A percentile compares a stretch with the other conserved stretches of the same genome.
Conservation (phyloP, 2,888 invertebrate genomes). For the Perdita meconis region DNA sequence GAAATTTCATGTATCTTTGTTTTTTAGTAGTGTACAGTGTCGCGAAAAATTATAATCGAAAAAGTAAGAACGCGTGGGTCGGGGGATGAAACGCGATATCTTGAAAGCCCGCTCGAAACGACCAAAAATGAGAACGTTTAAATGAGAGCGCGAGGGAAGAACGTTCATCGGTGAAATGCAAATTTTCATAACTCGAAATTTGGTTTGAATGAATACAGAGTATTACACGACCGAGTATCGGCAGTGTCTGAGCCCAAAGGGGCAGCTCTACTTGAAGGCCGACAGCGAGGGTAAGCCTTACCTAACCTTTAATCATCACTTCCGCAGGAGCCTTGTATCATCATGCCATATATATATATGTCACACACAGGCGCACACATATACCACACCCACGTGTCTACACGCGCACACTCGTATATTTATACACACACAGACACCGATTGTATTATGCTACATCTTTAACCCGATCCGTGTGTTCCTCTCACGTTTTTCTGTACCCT, state of each 20-base stretch:
- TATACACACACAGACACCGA: slow-evolving; percentile 53
- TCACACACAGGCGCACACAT: slow-evolving; percentile 49
- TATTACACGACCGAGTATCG: slow-evolving; percentile 90
- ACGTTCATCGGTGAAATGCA: slow-evolving; percentile 33
- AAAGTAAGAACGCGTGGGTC: neutral
- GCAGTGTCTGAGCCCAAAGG: slow-evolving; percentile 91
- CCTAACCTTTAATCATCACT: slow-evolving; percentile 82
- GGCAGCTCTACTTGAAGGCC: slow-evolving; percentile 93
- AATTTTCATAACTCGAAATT: slow-evolving; percentile 69
- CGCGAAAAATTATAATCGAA: neutral
- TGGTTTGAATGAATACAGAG: slow-evolving; percentile 83
- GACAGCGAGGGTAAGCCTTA: slow-evolving; percentile 92
- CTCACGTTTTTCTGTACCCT: slow-evolving; percentile 71
- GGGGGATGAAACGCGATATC: neutral
- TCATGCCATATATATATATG: slow-evolving; percentile 73
- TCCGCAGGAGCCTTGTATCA: slow-evolving; percentile 80
- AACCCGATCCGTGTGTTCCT: slow-evolving; percentile 64
- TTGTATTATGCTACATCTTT: slow-evolving; percentile 68
- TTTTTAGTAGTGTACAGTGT: neutral
- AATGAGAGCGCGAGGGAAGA: slow-evolving; percentile 41
- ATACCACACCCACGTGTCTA: slow-evolving; percentile 23
- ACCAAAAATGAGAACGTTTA: neutral
- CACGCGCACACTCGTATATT: slow-evolving; percentile 30
- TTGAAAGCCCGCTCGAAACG: neutral
- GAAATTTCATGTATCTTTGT: neutral